Evolutionary conservation across 2,888 invertebrate species (phyloP), one percentile per base, ranked within the genome.

Genomic region (Nebria salina): DNA sequence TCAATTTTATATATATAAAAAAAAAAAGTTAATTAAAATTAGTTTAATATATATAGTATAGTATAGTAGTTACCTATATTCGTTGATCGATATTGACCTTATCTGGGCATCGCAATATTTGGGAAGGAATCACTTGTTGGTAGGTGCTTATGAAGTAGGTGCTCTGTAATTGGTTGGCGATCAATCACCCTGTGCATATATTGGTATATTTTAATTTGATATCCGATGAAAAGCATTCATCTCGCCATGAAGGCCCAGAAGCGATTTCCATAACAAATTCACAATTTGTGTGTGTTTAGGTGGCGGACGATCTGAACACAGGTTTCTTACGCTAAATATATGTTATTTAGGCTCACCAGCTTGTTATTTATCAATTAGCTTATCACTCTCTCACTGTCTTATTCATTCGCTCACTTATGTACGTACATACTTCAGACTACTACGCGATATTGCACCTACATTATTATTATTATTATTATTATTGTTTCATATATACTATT

Each of bases 181-280:
- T 80, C 80, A 80, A 80, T 80, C 80, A 80, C 54, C 70, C 41
- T n/a, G 34, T 34, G 5, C 34, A 34, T 34, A 34, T 34, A 34
- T 5, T 34, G 34, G 34, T 68, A 65, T 78, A 78, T 80, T 80
- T 75, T 80, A 80, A 80, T 80, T 80, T 80, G 75, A 70, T 75
- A 65, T 80, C 8, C 80, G 80, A 80, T 80, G 80, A 80, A 75
- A 75, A 80, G 73, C 75, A 70, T 70, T 2, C 26, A 68, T 68
- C 20, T 8, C 20, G 20, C 20, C 20, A 20, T 20, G 9, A 68
- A 68, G 42, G 73, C 42, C 73, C 42, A 73, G 42, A 26, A 73
- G 73, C 73, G 43, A 41, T 87, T 87, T 87, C 86, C 87, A 87
- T 87, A 86, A 84, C 83, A 86, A 86, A 86, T 86, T 84, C 83